Evolutionary conservation across 2,888 invertebrate species (phyloP), one percentile per base, ranked within the genome.

Genomic region (Synergus japonicus): DNA sequence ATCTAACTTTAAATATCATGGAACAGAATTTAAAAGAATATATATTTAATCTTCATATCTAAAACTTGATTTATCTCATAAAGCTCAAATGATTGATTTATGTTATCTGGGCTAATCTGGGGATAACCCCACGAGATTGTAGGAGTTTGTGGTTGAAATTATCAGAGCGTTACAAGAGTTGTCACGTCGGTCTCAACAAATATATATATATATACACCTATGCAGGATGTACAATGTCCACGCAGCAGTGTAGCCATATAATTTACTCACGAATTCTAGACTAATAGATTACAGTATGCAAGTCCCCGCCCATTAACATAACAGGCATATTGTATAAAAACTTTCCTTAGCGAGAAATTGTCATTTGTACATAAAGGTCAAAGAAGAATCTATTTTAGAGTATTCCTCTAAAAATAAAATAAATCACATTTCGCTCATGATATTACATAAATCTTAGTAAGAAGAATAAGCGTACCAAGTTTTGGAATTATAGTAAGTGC

Each of bases 211-310:
- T 49, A 69, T 46, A 44, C 22, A 79, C 76, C 49, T 78, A 76
- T 81, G 78, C 78, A 63, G 78, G 78, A 79, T 79, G 77, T 79
- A 64, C 44, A 79, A 46, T 79, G 65, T 78, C 65, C 80, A 66
- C 66, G 66, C 65, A 44, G 54, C 80, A 22, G 18, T 79, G 63
- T 76, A 46, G 44, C 63, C 13, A 29, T 22, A 22, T 77, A 54
- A 73, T 80, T 76, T 66, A 64, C 65, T 54, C 41, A 49, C 76
- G 66, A 66, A 78, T 64, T 76, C 64, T 43, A 73, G 77, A 65
- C 22, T 60, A 29, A 60, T 22, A 60, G 10, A 60, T 60, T 60
- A 22, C 60, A 22, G 63, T 18, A n/a, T 58, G 9, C 54, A 58
- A 58, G n/a, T 63, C 63, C 63, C 22, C 12, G 13, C 5, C 10